Conservation (phyloP, 2,888 invertebrate genomes). For the Branchipolynoe longqiensis region DNA sequence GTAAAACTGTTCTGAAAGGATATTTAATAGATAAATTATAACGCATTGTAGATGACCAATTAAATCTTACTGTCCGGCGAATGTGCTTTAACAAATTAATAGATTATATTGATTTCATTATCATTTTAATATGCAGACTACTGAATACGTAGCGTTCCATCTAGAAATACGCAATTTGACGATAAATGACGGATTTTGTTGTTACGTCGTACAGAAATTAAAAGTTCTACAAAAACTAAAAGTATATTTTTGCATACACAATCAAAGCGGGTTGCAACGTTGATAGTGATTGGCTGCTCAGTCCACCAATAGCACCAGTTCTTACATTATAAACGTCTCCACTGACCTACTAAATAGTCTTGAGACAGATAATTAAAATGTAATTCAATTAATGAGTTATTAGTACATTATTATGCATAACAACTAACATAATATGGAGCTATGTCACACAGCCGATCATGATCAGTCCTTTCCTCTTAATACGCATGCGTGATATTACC, state of each 20-base stretch:
- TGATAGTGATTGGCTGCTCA: constrained; percentile 24
- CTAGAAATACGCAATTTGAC: too few relatives aligned
- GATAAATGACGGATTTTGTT: too few relatives aligned
- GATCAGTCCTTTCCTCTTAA: background rate
- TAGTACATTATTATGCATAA: constrained; percentile 24
- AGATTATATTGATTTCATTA: too few relatives aligned
- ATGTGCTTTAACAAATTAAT: too few relatives aligned
- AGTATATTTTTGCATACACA: too few relatives aligned
- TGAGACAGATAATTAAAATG: constrained; percentile 17
- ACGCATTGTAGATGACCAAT: too few relatives aligned
- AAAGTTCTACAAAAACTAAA: background rate
- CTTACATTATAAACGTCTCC: too few relatives aligned
- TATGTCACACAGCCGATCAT: background rate
- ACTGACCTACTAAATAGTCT: background rate
- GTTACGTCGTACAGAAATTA: too few relatives aligned
- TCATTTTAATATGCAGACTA: too few relatives aligned
- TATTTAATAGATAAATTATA: background rate
- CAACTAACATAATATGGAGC: constrained; percentile 17
- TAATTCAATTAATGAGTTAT: background rate
- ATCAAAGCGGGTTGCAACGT: background rate
- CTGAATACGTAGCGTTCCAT: too few relatives aligned
- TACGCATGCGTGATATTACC: too few relatives aligned
- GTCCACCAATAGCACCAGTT: constrained; percentile 48
- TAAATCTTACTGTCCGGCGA: too few relatives aligned
- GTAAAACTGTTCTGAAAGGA: background rate